Evolutionary conservation across 2,797 vertebrate genomes (phyloP).

Genomic region (Rhinophrynus dorsalis): DNA sequence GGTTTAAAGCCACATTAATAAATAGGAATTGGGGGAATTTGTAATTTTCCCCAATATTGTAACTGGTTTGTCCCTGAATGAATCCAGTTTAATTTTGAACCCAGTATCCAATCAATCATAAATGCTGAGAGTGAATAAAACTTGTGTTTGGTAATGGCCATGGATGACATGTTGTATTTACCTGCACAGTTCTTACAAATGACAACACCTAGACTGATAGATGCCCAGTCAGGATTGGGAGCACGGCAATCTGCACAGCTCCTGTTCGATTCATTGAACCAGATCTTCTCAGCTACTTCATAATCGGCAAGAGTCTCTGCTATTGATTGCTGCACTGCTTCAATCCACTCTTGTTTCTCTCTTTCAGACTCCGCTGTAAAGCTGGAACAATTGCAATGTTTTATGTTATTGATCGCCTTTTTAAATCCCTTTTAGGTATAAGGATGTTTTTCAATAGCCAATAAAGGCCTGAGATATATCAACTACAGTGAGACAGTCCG

Average conservation of each 20-base stretch:
- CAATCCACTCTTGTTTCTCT: conserved; percentile 94
- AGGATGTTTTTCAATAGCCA: no score
- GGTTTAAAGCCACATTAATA: no score
- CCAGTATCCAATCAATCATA: conserved; percentile 18
- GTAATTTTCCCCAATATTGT: no score
- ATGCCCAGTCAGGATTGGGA: conserved; percentile 89
- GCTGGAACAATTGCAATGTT: conserved; percentile 81
- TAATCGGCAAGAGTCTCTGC: conserved; percentile 95
- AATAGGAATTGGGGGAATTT: no score
- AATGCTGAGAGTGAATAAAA: conserved; percentile 38
- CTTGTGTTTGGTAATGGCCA: conserved; percentile 35
- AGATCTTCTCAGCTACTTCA: conserved; percentile 98
- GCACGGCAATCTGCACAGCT: conserved; percentile 90
- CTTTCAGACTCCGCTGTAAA: conserved; percentile 90
- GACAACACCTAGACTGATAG: conserved; percentile 94
- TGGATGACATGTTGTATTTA: conserved; percentile 62
- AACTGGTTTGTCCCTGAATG: no score
- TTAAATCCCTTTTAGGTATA: neutral
- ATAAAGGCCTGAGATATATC: no score
- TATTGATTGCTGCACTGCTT: conserved; percentile 92
- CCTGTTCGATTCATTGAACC: conserved; percentile 94
- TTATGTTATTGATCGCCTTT: conserved; percentile 71
- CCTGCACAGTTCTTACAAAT: conserved; percentile 97
- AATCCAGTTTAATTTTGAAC: no score
- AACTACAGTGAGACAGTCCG: no score